These are phyloP conservation scores for Biston stratarius DNA, from an alignment of 2,888 invertebrate genomes.

Conservation along the genomic window DNA sequence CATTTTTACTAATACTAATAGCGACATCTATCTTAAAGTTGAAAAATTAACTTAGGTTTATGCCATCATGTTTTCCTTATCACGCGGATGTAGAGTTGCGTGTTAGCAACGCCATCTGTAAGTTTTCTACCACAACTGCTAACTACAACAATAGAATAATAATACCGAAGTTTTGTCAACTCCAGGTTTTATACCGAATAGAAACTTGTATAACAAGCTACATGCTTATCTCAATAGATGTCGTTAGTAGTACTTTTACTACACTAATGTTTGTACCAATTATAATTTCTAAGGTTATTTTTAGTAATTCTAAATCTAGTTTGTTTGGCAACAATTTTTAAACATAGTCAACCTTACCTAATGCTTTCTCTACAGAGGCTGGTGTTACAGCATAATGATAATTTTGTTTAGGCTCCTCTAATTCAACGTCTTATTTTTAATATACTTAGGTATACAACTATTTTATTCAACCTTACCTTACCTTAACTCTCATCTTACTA, in stretches of 20 bases:
- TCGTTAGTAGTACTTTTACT: constrained; percentile 1
- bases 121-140: too few relatives aligned
- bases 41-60: background rate
- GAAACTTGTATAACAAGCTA: background rate
- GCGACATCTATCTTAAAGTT: constrained; percentile 31
- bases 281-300: background rate
- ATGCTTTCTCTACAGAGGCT: background rate
- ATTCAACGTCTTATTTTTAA: too few relatives aligned
- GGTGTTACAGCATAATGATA: background rate
- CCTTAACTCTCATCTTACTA: too few relatives aligned
- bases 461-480: too few relatives aligned
- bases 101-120: constrained; percentile 33
- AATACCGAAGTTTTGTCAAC: too few relatives aligned
- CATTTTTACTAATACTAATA: background rate
- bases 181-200: background rate
- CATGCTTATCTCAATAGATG: constrained; percentile 9
- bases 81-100: background rate
- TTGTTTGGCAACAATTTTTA: constrained; percentile 1
- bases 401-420: too few relatives aligned
- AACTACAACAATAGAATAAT: too few relatives aligned
- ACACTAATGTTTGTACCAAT: too few relatives aligned
- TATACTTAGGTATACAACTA: too few relatives aligned
- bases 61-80: background rate
- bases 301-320: constrained; percentile 1
- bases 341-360: background rate